Conservation (phyloP, 2,113 vertebrate genomes). For the Suncus etruscus region DNA sequence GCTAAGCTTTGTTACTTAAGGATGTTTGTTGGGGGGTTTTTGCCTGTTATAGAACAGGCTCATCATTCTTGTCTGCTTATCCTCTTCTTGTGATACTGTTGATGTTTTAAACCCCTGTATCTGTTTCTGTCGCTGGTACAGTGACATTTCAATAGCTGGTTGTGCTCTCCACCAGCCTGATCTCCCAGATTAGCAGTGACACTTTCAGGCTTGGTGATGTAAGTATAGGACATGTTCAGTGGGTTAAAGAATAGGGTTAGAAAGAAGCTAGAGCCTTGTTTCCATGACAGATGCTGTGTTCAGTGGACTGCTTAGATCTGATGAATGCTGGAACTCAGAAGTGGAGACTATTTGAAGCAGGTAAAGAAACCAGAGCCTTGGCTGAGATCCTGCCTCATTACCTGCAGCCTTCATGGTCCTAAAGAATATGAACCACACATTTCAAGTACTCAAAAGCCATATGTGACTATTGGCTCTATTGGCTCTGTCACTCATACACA, state of each 20-base stretch:
- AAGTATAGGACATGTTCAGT: neutral
- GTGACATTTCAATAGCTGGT: neutral
- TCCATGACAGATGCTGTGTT: neutral
- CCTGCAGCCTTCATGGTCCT: neutral
- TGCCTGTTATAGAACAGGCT: neutral
- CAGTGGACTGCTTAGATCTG: no score
- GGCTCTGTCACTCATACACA: neutral
- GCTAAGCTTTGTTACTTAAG: conserved; percentile 28
- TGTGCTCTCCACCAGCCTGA: neutral
- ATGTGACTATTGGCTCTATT: neutral
- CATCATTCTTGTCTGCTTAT: no score
- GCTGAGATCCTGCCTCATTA: neutral
- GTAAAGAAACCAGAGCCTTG: neutral
- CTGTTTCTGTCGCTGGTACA: neutral
- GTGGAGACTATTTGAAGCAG: no score
- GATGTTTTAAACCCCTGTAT: neutral
- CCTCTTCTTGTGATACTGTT: neutral
- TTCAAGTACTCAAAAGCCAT: conserved; percentile 20
- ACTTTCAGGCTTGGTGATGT: neutral
- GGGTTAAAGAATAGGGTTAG: neutral
- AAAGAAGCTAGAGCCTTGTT: neutral
- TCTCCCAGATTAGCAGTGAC: neutral
- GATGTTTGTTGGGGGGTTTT: no score
- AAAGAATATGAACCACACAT: neutral
- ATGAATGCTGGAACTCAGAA: no score